A percentile compares a stretch with the other conserved stretches of the same genome.
These are phyloP conservation scores for Sula dactylatra DNA, from an alignment of 2,113 vertebrate species.

Conservation along the genomic window DNA sequence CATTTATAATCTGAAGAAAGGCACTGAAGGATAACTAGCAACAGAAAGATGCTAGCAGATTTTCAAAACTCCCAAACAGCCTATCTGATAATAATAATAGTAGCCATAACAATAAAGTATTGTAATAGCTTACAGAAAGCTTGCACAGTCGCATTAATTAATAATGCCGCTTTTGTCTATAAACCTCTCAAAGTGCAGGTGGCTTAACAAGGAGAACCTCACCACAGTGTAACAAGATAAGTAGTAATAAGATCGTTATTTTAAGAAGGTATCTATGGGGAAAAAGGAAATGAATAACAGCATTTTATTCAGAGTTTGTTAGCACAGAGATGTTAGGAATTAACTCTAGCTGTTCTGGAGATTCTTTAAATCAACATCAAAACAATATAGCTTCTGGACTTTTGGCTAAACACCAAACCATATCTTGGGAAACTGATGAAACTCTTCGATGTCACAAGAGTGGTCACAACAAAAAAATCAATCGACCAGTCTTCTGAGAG, in stretches of 20 bases:
- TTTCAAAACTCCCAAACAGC: constrained; percentile 45
- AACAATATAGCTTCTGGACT: not conserved
- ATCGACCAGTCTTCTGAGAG: not conserved
- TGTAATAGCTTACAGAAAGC: constrained; percentile 49
- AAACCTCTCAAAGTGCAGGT: constrained; percentile 65
- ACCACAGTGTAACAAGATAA: constrained; percentile 56
- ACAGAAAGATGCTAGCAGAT: not conserved
- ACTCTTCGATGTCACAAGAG: not conserved
- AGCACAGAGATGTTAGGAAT: constrained; percentile 42
- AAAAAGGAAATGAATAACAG: not conserved
- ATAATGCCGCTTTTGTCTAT: constrained; percentile 51
- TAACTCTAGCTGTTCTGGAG: constrained; percentile 21
- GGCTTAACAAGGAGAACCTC: constrained; percentile 50
- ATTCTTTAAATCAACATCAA: not conserved
- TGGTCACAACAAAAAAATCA: not conserved
- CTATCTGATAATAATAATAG: constrained; percentile 3
- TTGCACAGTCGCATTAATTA: constrained; percentile 36
- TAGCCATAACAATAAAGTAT: constrained; percentile 48
- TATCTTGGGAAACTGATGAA: not conserved
- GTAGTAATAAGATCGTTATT: constrained; percentile 59
- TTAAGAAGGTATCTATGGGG: constrained; percentile 8
- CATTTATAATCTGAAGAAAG: constrained; percentile 41
- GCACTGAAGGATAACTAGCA: constrained; percentile 47
- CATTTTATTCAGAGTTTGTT: constrained; percentile 41
- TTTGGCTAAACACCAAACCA: not conserved